Conservation (phyloP, 2,113 vertebrate genomes). For the Athene cunicularia region DNA sequence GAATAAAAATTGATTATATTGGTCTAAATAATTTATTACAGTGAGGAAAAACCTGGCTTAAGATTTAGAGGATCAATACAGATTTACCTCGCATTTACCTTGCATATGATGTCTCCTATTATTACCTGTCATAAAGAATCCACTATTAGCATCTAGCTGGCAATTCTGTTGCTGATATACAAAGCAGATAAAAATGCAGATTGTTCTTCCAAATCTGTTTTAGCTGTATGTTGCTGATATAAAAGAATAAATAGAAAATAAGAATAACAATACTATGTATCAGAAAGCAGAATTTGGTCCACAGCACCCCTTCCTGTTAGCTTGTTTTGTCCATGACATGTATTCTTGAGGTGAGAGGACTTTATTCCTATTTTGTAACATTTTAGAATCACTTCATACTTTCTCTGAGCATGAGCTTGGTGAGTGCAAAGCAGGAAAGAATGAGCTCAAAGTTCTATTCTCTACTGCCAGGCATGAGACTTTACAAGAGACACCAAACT, state of each 20-base stretch:
- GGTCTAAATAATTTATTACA: neutral
- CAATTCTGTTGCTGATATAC: neutral
- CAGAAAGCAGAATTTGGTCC: neutral
- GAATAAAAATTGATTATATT: neutral
- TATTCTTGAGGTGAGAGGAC: neutral
- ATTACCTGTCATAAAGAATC: constrained; percentile 63
- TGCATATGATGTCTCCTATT: neutral
- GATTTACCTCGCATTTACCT: neutral
- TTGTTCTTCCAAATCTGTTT: neutral
- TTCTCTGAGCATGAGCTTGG: neutral
- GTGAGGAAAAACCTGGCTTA: neutral
- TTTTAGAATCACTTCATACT: neutral
- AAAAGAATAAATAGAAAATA: neutral
- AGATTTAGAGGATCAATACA: neutral
- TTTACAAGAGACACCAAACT: neutral
- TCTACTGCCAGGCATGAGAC: neutral
- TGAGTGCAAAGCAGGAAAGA: neutral
- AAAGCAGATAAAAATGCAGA: constrained; percentile 7
- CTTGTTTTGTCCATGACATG: neutral
- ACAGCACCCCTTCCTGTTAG: neutral
- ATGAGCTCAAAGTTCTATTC: neutral
- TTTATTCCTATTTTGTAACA: neutral
- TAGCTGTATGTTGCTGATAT: neutral
- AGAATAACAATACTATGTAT: neutral
- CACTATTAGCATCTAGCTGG: constrained; percentile 41